Percentiles rank a stretch among this genome's conserved stretches.
phyloP scores from a whole-genome alignment of 2,888 invertebrate genomes.

The Hirtodrosophila confusa region DNA sequence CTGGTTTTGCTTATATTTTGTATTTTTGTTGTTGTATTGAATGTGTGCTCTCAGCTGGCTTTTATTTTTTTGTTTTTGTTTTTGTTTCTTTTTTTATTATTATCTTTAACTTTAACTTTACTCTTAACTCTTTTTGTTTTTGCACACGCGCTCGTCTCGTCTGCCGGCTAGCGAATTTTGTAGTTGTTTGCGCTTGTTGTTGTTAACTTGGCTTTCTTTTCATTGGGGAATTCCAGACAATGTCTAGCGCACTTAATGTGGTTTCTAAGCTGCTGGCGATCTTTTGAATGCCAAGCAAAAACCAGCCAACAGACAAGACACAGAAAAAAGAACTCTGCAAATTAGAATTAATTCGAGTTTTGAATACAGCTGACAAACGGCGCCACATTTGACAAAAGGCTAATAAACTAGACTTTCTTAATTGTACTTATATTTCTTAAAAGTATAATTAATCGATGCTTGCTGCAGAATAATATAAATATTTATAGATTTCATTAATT shows the following conservation, averaged over 20 bases:
- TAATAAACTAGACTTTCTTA: slow-evolving; percentile 19
- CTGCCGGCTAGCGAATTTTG: slow-evolving; percentile 45
- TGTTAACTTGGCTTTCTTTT: slow-evolving; percentile 62
- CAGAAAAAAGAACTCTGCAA: slow-evolving; percentile 30
- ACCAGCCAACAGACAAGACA: slow-evolving; percentile 9
- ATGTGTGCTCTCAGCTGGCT: slow-evolving; percentile 48
- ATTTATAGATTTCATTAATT: slow-evolving; percentile 5
- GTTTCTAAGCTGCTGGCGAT: slow-evolving; percentile 31
- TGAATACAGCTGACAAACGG: slow-evolving; percentile 55
- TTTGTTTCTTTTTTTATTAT: slow-evolving; percentile 48
- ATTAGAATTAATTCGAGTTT: slow-evolving; percentile 64
- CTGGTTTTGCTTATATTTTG: slow-evolving; percentile 34
- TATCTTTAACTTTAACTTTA: slow-evolving; percentile 35
- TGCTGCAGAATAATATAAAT: neutral
- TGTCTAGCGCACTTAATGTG: slow-evolving; percentile 47
- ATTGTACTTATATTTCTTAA: slow-evolving; percentile 6
- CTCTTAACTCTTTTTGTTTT: slow-evolving; percentile 38
- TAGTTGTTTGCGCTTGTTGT: slow-evolving; percentile 19
- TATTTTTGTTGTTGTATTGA: slow-evolving; percentile 34
- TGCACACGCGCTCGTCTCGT: slow-evolving; percentile 58
- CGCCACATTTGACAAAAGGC: slow-evolving; percentile 42
- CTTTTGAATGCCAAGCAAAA: slow-evolving; percentile 32
- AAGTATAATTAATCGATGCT: slow-evolving; percentile 9
- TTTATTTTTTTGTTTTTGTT: slow-evolving; percentile 39
- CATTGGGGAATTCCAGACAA: slow-evolving; percentile 67